Base-by-base conservation (phyloP, 2,888 invertebrate species). In the Trisateles emortualis region DNA sequence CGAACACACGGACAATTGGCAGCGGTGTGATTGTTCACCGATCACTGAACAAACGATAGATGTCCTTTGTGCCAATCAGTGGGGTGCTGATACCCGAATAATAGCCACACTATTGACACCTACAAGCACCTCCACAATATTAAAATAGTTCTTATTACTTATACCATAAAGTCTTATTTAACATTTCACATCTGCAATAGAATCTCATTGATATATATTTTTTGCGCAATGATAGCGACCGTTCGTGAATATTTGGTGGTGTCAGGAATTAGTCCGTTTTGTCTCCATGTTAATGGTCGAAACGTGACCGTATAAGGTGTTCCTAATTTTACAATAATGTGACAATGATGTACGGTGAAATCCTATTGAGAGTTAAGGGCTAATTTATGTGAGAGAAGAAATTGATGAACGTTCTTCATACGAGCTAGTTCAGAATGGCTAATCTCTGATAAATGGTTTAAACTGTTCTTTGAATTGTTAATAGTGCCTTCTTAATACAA, bases 181-280 rank as follows among this genome's bases (percentile, higher is more conserved):
- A n/a, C 13, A 14, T n/a, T 41, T 38, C 41, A 35, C 13, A 22
- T 62, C 51, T 39, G 68, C 64, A 69, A 72, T 69, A 52, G 45
- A 35, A 65, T 59, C 47, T 54, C 57, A 59, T 65, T 72, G 61
- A 68, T 74, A 57, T 54, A 59, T 64, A 70, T 81, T 88, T 89
- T 92, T 92, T 92, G 92, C 92, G 92, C 90, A 92, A 92, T 91
- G 92, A 92, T 90, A 91, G 74, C 80, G 72, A 63, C 68, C 67
- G 86, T 89, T 86, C 92, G 92, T 92, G 92, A 81, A 90, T 88
- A 90, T 90, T 87, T 80, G 81, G 83, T 84, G 84, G 81, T 78
- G 81, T 82, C 79, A 84, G 90, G 92, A 89, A 90, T 92, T 92
- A 92, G 86, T 74, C 65, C 80, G 88, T 90, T 92, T 91, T 92